Conservation (phyloP, 2,797 vertebrate species). For the Gorsachius magnificus region DNA sequence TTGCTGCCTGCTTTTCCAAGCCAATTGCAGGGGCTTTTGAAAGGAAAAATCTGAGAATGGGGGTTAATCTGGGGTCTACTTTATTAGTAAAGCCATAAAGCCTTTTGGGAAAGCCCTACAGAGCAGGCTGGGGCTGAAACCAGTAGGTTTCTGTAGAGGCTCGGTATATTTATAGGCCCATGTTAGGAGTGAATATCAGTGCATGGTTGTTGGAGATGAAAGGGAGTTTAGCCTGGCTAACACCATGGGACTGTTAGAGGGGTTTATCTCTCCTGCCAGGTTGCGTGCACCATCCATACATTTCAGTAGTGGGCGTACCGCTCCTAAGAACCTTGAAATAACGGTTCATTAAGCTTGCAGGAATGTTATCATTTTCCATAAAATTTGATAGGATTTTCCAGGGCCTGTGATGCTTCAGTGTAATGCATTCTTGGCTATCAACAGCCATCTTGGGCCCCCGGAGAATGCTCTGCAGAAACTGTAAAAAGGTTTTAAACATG, state of each 20-base stretch:
- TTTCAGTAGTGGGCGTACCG: not conserved
- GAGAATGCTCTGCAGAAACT: conserved; percentile 16
- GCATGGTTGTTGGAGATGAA: not conserved
- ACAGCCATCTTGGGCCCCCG: not conserved
- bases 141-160: not conserved
- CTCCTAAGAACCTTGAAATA: not conserved
- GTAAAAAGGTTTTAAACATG: not conserved
- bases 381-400: conserved; percentile 52
- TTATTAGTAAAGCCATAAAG: conserved; percentile 15
- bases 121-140: not conserved
- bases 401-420: conserved; percentile 20
- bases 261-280: conserved; percentile 6
- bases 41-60: not conserved
- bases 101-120: conserved; percentile 4
- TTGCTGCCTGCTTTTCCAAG: not conserved
- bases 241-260: not conserved
- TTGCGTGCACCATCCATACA: not conserved
- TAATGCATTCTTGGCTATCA: conserved; percentile 40
- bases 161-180: not conserved
- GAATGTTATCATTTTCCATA: conserved; percentile 42
- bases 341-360: not conserved
- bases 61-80: not conserved
- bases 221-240: not conserved
- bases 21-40: fast-evolving
- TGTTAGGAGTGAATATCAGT: not conserved